phyloP scores from a whole-genome alignment of 2,113 vertebrate species.

The Nanorana parkeri region DNA sequence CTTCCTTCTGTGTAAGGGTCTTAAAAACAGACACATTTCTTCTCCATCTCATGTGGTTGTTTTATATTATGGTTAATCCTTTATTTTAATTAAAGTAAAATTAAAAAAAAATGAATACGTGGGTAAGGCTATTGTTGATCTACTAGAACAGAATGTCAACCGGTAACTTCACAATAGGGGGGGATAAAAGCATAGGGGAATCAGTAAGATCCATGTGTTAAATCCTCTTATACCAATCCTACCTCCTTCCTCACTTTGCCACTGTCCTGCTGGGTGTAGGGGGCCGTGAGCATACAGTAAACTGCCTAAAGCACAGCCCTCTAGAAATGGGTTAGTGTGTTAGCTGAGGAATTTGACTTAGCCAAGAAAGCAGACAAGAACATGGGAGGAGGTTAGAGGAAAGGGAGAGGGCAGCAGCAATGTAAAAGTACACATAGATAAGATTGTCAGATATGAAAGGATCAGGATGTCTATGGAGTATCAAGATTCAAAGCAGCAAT shows the following conservation, averaged over 20 bases:
- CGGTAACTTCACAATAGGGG: conserved; percentile 52
- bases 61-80: conserved; percentile 45
- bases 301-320: conserved; percentile 32
- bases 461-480: no score
- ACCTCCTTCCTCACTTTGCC: conserved; percentile 50
- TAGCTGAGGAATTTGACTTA: conserved; percentile 25
- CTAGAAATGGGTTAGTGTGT: conserved; percentile 12
- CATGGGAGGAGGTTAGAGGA: background rate
- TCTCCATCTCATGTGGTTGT: conserved; percentile 15
- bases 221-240: conserved; percentile 55
- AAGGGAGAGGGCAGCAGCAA: background rate
- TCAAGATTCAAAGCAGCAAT: no score
- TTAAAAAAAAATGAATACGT: conserved; percentile 50
- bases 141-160: conserved; percentile 50
- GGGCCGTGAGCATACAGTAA: conserved; percentile 9
- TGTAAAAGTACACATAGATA: no score
- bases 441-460: no score
- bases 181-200: conserved; percentile 35
- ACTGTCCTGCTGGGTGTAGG: conserved; percentile 28
- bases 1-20: background rate
- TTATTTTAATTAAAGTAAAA: conserved; percentile 56
- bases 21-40: background rate
- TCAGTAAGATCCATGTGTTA: conserved; percentile 53
- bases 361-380: background rate
- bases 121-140: conserved; percentile 38